Evolutionary conservation across 2,797 vertebrate genomes (phyloP).

Genomic region (Sebastiscus tertius): DNA sequence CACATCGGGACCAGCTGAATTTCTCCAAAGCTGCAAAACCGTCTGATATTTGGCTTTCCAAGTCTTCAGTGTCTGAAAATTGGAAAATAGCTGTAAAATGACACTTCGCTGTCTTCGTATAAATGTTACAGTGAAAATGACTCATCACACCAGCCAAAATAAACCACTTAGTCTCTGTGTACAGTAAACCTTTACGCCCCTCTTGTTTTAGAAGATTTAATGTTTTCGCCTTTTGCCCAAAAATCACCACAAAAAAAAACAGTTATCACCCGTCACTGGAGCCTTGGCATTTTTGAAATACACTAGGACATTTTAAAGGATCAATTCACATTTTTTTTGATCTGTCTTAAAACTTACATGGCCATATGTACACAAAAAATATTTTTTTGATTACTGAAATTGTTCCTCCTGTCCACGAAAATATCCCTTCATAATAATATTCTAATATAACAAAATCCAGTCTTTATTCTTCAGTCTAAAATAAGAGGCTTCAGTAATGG

Average conservation of each 20-base stretch:
- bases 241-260: slow-evolving; percentile 10
- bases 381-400: background rate
- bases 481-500: background rate
- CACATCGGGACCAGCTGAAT: slow-evolving; percentile 58
- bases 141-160: background rate
- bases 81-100: background rate
- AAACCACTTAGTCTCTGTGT: slow-evolving; percentile 18
- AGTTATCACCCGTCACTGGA: slow-evolving; percentile 2
- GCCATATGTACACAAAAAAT: background rate
- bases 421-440: background rate
- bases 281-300: background rate
- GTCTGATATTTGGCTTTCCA: background rate
- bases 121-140: slow-evolving; percentile 1
- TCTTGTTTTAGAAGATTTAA: slow-evolving; percentile 11
- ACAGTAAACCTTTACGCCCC: background rate
- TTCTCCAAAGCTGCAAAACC: slow-evolving; percentile 18
- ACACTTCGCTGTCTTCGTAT: background rate
- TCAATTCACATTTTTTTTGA: background rate
- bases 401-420: background rate
- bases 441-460: background rate
- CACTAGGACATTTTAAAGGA: slow-evolving; percentile 1
- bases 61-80: background rate
- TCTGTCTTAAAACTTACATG: background rate
- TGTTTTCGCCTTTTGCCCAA: slow-evolving; percentile 22
- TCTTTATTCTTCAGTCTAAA: background rate